These are phyloP conservation scores for Drosophila oshimai DNA, from an alignment of 1,140 invertebrate species.

Conservation along the genomic window DNA sequence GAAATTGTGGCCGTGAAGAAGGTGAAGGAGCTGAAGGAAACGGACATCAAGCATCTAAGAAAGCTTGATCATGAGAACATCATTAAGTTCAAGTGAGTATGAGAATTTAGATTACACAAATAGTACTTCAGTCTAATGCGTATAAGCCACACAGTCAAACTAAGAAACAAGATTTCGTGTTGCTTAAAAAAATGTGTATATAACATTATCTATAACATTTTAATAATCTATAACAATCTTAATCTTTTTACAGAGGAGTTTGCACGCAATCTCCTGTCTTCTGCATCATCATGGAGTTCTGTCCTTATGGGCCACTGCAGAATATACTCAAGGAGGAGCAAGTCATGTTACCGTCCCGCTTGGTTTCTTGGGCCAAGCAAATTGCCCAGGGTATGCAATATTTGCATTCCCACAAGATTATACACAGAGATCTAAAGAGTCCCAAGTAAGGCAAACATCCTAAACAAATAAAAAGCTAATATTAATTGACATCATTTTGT, in stretches of 20 bases:
- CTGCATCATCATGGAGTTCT: conserved; percentile 99
- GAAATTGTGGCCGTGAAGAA: conserved; percentile 98
- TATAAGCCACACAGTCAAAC: no score
- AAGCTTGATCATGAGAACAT: conserved; percentile 99
- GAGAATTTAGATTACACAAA: no score
- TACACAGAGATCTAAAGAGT: conserved; percentile 98
- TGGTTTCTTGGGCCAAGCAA: conserved; percentile 97
- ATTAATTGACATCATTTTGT: neutral
- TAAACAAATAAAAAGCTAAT: neutral
- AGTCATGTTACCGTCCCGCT: conserved; percentile 91
- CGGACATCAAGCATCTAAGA: conserved; percentile 95
- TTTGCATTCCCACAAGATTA: conserved; percentile 97
- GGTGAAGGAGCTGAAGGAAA: conserved; percentile 95
- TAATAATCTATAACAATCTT: no score
- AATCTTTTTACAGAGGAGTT: conserved; percentile 90
- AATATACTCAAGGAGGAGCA: conserved; percentile 92
- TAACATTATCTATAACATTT: no score
- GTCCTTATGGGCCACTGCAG: conserved; percentile 96
- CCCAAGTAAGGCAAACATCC: conserved; percentile 91
- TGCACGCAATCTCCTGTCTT: conserved; percentile 96
- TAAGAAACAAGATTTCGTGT: no score
- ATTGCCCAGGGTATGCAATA: conserved; percentile 98
- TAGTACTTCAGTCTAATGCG: no score
- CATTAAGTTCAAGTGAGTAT: conserved; percentile 93
- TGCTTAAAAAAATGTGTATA: no score